Evolutionary conservation across 2,888 invertebrate genomes (phyloP), one percentile per base, ranked within the genome.

Genomic region (Caenorhabditis wallacei): DNA sequence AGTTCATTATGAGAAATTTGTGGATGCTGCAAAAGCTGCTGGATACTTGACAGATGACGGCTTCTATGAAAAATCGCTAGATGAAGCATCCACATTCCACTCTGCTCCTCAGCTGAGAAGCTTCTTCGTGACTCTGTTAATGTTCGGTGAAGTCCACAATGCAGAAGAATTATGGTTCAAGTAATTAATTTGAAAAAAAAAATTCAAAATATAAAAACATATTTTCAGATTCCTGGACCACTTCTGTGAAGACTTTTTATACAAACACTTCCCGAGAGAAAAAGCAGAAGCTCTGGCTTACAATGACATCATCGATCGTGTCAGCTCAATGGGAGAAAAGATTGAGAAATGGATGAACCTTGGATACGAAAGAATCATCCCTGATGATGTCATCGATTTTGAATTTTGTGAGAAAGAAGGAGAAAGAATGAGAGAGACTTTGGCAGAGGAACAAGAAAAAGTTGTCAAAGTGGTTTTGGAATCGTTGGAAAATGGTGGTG

Each of bases 41-140:
- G 83, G 80, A 13, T 63, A 56, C 8, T 46, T 83, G 22, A 30
- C 56, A 11, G 80, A 83, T 43, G 83, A 83, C 35, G 0, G 0
- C 2, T 5, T 69, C 5, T 57, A 30, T 35, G 46, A 48, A 10
- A 26, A 63, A n/a, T 13, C 82, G 13, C 18, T 82, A n/a, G 16
- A 51, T 8, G 82, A 83, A 74, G 69, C 69, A n/a, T 68, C 74
- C 13, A n/a, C 5, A 11, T 68, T 59, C 20, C 59, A 72, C 4
- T 20, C 66, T 54, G 24, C 72, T 13, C 1, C 20, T 1, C 56
- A 68, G 37, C 22, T 84, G 1, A 46, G 80, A 54, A 20, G 63
- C 10, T 13, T 80, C 35, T 84, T 84, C 30, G 66, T 35, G 1
- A 53, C 63, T 22, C 43, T 80, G 3, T 11, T 76, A 0, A 26